phyloP scores from a whole-genome alignment of 2,888 invertebrate genomes.

The Lumbricus terrestris region DNA sequence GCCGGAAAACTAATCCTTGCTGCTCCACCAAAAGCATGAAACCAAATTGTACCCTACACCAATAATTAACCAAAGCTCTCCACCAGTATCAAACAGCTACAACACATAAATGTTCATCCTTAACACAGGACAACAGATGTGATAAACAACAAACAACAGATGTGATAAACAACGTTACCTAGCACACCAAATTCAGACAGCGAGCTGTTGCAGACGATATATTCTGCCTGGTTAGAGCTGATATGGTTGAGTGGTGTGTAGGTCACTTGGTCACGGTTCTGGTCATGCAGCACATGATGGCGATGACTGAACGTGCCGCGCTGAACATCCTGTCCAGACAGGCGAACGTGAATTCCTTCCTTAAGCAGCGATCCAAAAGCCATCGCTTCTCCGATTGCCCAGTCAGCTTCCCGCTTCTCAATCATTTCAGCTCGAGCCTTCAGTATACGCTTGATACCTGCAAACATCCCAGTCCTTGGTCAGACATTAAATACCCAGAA shows the following conservation, averaged over 20 bases:
- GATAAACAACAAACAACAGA: too few relatives aligned
- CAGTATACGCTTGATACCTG: constrained; percentile 62
- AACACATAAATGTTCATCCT: background rate
- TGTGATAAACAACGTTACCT: constrained; percentile 62
- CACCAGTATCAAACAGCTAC: background rate
- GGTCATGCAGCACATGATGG: constrained; percentile 97
- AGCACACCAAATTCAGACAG: constrained; percentile 90
- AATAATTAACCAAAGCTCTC: background rate
- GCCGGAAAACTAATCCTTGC: background rate
- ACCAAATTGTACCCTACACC: background rate
- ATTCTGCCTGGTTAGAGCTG: constrained; percentile 93
- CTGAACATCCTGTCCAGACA: constrained; percentile 94
- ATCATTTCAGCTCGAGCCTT: constrained; percentile 91
- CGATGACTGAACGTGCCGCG: constrained; percentile 89
- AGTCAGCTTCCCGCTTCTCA: constrained; percentile 81
- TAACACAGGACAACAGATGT: background rate
- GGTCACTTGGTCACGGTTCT: constrained; percentile 84
- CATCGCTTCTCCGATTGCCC: constrained; percentile 97
- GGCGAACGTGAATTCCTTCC: constrained; percentile 92
- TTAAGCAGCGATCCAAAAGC: constrained; percentile 95
- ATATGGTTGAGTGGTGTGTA: constrained; percentile 83
- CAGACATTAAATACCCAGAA: background rate
- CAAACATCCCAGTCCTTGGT: background rate
- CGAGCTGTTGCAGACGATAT: constrained; percentile 97
- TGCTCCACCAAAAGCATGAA: background rate